A percentile compares a stretch with the other conserved stretches of the same genome.
These are phyloP conservation scores for Xylophagus ater DNA, from an alignment of 2,888 invertebrate genomes.

Conservation along the genomic window DNA sequence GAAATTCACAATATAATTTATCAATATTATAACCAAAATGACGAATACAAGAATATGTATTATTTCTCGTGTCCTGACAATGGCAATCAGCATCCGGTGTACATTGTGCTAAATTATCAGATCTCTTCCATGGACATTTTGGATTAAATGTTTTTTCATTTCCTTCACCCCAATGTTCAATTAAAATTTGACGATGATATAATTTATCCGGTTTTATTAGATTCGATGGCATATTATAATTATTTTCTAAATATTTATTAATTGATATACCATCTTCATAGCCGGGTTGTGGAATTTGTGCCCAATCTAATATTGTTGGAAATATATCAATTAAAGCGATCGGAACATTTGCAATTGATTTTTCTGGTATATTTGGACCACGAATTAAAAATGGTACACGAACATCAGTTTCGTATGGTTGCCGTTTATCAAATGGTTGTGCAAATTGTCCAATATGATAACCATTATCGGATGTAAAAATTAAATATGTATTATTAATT, in stretches of 20 bases:
- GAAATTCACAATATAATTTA: constrained; percentile 41
- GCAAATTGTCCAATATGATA: constrained; percentile 86
- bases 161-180: constrained; percentile 77
- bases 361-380: constrained; percentile 55
- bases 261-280: constrained; percentile 55
- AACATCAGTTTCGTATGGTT: constrained; percentile 83
- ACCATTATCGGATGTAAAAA: constrained; percentile 84
- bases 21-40: constrained; percentile 42
- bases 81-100: constrained; percentile 58
- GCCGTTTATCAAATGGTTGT: constrained; percentile 78
- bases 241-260: constrained; percentile 26
- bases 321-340: constrained; percentile 72
- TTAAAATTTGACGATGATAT: constrained; percentile 48
- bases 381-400: constrained; percentile 69
- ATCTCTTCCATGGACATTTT: constrained; percentile 52
- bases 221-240: too few species aligned
- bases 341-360: constrained; percentile 43
- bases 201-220: constrained; percentile 11
- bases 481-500: constrained; percentile 64
- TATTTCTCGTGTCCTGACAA: constrained; percentile 75
- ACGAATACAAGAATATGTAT: constrained; percentile 70
- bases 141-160: constrained; percentile 43
- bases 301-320: constrained; percentile 68
- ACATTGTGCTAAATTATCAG: constrained; percentile 49
- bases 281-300: constrained; percentile 41